A percentile compares a stretch with the other conserved stretches of the same genome.
These are phyloP conservation scores for Strix aluco DNA, from an alignment of 2,113 vertebrate genomes.

Conservation along the genomic window DNA sequence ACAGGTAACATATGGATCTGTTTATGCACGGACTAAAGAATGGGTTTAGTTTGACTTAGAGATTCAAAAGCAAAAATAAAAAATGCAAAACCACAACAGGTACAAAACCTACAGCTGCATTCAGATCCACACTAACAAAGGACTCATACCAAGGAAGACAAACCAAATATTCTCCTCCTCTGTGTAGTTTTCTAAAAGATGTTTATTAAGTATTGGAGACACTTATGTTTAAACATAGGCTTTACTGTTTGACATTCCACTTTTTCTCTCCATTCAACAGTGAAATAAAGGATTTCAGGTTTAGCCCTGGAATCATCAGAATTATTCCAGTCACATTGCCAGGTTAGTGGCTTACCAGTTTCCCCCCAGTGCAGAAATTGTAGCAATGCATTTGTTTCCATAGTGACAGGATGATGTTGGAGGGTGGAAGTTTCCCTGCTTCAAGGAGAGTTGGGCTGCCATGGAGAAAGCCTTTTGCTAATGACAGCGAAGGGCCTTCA, in stretches of 20 bases:
- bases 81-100: neutral
- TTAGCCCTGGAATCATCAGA: neutral
- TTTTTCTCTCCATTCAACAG: neutral
- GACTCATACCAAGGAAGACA: neutral
- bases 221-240: neutral
- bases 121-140: neutral
- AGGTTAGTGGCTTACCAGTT: neutral
- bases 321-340: neutral
- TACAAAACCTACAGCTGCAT: neutral
- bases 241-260: neutral
- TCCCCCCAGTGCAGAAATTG: neutral
- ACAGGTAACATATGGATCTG: neutral
- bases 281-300: neutral
- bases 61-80: neutral
- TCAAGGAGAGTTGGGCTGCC: slow-evolving; percentile 9
- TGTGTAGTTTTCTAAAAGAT: neutral
- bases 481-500: slow-evolving; percentile 29
- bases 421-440: slow-evolving; percentile 26
- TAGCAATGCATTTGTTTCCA: neutral
- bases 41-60: neutral
- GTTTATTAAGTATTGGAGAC: neutral
- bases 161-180: neutral
- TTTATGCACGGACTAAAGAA: neutral
- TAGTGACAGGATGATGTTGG: neutral
- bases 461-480: slow-evolving; percentile 43